Base-by-base conservation (phyloP, 2,797 vertebrate genomes). In the Pangasius macronema region DNA sequence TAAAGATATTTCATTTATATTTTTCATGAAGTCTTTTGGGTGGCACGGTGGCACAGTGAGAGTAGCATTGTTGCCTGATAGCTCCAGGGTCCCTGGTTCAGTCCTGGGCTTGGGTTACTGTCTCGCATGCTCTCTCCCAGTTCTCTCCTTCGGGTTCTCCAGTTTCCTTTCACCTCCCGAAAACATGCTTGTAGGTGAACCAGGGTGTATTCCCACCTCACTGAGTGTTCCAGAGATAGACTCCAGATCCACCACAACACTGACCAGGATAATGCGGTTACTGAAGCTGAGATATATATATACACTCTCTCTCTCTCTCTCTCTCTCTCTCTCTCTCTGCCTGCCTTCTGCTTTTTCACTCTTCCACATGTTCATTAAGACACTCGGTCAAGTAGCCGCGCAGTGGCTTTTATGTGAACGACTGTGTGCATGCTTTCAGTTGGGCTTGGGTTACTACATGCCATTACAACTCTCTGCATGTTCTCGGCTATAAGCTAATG, bases 401-500 rank as follows among this genome's bases (percentile, higher is more conserved):
- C 53, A 82, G 67, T 85, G 70, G 65, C 63, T 82, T 87, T 88
- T 88, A 76, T 63, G 46, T 57, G 65, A 61, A 80, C 83, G 49
- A 76, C 68, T 83, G 30, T 86, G 63, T 65, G 84, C 76, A 33
- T 86, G 84, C 1, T 30, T 65, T 61, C 9, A n/a, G 3, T 36
- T 27, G 79, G 30, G 5, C 20, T 59, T 80, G 5, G 82, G 75
- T 55, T 72, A 68, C 63, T 53, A 39, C 55, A 49, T 81, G 75
- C 65, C 61, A 88, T 88, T 85, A 81, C 68, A 67, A 30, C 55
- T 30, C 77, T 70, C 46, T 8, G 42, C 68, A 76, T 84, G 79
- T 89, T 83, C 51, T 59, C 75, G 27, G 51, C 61, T 84, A 1
- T 33, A 67, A 88, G 82, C 70, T 90, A 90, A 89, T 90, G 87